Base-by-base conservation (phyloP, 2,888 invertebrate species). In the Oligia strigilis region DNA sequence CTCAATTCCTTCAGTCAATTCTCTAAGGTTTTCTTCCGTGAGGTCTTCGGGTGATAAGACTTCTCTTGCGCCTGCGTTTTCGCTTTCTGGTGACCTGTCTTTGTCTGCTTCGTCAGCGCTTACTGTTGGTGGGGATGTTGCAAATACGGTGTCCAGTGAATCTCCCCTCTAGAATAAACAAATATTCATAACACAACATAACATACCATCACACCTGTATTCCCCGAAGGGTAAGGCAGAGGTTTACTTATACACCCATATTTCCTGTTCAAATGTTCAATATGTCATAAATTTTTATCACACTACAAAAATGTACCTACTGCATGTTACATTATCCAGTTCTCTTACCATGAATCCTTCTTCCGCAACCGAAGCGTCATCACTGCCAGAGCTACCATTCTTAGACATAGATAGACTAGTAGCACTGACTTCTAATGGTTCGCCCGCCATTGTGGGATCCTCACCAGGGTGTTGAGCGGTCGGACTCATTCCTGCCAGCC, bases 141-240 rank as follows among this genome's bases (percentile, higher is more conserved):
- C 97, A 85, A 98, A 98, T 52, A 98, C 97, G 4, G 98, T 98
- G 82, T 98, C 98, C 84, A 98, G 93, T 0, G 98, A 98, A 92
- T 98, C 98, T 55, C 98, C 98, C 89, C 98, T 97, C 98, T 98
- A 93, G n/a, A 94, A 65, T 5, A 65, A 72, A 60, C 0, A 40
- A 64, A 40, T 40, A 11, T 17, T 64, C 11, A 40, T n/a, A 23
- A 9, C 6, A 52, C 1, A 14, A 14, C 58, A 58, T 58, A 58
- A 23, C 2, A 58, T 11, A 58, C 8, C 58, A 9, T 23, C 1
- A 58, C 11, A 4, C 23, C 58, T 58, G 23, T 11, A 58, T 58
- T 58, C 3, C 58, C 4, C n/a, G 58, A 11, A 58, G 11, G 9
- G 23, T 58, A 58, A 23, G 23, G 23, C 2, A 55, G 23, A 55